phyloP scores from a whole-genome alignment of 2,797 vertebrate species.

The Dallia pectoralis region DNA sequence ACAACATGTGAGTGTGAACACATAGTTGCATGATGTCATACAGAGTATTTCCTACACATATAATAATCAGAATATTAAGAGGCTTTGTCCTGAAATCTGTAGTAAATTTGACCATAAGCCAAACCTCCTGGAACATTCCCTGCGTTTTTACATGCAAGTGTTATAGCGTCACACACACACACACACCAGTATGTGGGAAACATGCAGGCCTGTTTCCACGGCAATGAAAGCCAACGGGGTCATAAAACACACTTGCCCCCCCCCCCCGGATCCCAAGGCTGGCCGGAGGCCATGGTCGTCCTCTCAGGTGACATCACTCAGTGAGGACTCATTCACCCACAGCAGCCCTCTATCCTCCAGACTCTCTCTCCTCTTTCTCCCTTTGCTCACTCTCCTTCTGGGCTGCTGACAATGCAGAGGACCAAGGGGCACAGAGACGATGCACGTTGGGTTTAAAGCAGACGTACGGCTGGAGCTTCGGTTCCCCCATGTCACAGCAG shows the following conservation, averaged over 20 bases:
- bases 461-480: too few relatives aligned
- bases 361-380: neutral
- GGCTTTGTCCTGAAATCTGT: too few relatives aligned
- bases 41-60: too few relatives aligned
- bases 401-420: neutral
- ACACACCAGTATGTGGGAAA: neutral
- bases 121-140: neutral
- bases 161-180: neutral
- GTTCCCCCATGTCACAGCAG: neutral
- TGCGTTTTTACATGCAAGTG: neutral
- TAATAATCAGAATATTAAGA: too few relatives aligned
- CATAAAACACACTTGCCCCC: neutral
- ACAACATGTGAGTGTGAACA: too few relatives aligned
- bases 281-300: constrained; percentile 13
- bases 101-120: neutral
- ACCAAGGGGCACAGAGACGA: neutral
- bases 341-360: neutral
- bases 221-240: neutral
- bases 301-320: constrained; percentile 14
- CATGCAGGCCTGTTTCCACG: neutral
- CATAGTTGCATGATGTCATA: too few relatives aligned
- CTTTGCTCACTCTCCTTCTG: neutral
- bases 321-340: constrained; percentile 1
- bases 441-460: neutral
- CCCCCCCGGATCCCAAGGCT: neutral